Evolutionary conservation across 37 sponge, comb jelly and placozoan species (phyloP).

Genomic region (Beroe forskalii): DNA sequence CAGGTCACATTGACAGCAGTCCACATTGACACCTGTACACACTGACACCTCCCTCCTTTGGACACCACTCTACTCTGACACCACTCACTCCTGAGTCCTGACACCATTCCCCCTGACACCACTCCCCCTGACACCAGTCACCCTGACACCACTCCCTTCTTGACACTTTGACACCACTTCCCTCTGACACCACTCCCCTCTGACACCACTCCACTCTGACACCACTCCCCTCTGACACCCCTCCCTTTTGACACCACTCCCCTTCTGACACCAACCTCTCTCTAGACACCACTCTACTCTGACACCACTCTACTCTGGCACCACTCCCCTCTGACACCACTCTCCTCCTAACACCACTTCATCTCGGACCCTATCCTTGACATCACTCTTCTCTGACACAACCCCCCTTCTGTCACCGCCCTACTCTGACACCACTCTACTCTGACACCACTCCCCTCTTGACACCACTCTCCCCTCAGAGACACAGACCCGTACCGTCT

Average conservation of each 20-base stretch:
- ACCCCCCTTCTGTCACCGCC: background rate
- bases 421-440: too few species aligned
- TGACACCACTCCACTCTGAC: background rate
- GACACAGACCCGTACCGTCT: slow-evolving; percentile 87
- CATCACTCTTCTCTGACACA: background rate
- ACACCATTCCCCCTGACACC: background rate
- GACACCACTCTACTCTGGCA: background rate
- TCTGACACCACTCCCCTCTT: background rate
- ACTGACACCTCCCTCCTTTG: background rate
- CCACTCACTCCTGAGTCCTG: background rate
- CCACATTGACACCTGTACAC: background rate
- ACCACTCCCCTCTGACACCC: background rate
- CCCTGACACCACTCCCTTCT: background rate
- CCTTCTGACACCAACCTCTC: background rate
- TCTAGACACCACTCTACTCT: background rate
- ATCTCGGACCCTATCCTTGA: too few species aligned
- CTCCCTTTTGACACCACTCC: background rate
- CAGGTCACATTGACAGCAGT: background rate
- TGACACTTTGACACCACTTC: background rate
- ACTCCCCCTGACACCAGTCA: background rate
- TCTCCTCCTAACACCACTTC: background rate
- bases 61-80: background rate
- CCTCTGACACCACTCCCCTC: background rate
- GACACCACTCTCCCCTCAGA: background rate
- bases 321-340: background rate